These are phyloP conservation scores for Nycticryphes semicollaris DNA, from an alignment of 2,113 vertebrate genomes.

Conservation along the genomic window DNA sequence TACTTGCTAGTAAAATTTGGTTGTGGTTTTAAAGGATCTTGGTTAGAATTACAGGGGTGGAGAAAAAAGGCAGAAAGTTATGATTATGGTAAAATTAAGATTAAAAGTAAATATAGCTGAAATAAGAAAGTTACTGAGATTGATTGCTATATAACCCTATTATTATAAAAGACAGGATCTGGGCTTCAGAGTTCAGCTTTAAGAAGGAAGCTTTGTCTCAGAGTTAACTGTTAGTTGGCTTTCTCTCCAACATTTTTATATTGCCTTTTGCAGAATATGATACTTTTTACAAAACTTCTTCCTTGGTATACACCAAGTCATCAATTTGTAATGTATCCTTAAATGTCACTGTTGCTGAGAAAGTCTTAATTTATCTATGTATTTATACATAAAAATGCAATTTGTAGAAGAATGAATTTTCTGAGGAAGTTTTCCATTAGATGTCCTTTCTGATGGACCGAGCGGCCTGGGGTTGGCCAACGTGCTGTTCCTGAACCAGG, in stretches of 20 bases:
- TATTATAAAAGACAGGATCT: neutral
- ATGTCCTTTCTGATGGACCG: no score
- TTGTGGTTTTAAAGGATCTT: neutral
- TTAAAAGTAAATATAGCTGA: neutral
- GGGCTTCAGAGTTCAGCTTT: neutral
- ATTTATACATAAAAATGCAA: neutral
- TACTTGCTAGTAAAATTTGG: neutral
- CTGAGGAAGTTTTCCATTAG: neutral
- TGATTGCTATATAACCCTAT: neutral
- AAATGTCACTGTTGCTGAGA: neutral
- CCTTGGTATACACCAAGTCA: neutral
- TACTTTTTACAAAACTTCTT: neutral
- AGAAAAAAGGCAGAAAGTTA: neutral
- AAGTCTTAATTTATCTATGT: neutral
- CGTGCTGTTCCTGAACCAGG: no score
- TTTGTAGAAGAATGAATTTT: neutral
- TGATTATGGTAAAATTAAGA: neutral
- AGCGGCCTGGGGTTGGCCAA: no score
- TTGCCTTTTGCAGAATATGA: neutral
- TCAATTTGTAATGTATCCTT: neutral
- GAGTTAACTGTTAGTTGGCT: neutral
- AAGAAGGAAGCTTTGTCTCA: neutral
- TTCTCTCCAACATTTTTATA: neutral
- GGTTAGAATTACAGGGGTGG: neutral
- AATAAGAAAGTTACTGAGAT: neutral